These are phyloP conservation scores for Masticophis lateralis DNA, from an alignment of 2,797 vertebrate species.

Conservation along the genomic window DNA sequence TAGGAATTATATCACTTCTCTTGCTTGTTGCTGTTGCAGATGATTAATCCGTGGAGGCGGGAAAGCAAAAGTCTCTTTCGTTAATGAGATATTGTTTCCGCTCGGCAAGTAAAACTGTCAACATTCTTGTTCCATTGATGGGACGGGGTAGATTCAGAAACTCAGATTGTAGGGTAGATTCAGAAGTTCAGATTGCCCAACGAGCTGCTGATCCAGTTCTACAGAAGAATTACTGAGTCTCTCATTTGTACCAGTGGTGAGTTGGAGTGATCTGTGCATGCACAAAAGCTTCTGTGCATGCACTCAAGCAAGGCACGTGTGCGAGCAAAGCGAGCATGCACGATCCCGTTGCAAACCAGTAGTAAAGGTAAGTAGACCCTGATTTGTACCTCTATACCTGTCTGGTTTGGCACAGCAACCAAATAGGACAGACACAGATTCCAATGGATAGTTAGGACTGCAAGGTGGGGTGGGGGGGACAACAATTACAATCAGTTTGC, in stretches of 20 bases:
- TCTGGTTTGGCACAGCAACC: too few species aligned
- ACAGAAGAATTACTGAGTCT: background rate
- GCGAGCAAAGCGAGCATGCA: too few species aligned
- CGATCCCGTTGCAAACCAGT: too few species aligned
- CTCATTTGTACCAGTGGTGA: too few species aligned
- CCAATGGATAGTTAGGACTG: too few species aligned
- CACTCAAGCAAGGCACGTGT: too few species aligned
- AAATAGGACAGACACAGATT: too few species aligned
- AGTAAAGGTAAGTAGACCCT: too few species aligned
- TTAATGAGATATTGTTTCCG: background rate
- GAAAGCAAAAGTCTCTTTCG: background rate
- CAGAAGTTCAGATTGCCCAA: background rate
- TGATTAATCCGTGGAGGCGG: background rate
- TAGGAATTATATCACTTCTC: background rate
- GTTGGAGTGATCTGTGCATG: too few species aligned
- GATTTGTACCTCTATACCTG: too few species aligned
- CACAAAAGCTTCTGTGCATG: too few species aligned
- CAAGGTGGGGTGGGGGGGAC: background rate
- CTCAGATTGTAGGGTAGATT: background rate
- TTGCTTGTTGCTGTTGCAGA: background rate
- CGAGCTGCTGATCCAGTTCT: background rate
- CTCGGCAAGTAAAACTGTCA: background rate
- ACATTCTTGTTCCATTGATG: background rate
- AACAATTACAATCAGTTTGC: background rate
- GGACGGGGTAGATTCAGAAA: background rate